phyloP scores from a whole-genome alignment of 2,888 invertebrate species.

The Ormyrus nitidulus region DNA sequence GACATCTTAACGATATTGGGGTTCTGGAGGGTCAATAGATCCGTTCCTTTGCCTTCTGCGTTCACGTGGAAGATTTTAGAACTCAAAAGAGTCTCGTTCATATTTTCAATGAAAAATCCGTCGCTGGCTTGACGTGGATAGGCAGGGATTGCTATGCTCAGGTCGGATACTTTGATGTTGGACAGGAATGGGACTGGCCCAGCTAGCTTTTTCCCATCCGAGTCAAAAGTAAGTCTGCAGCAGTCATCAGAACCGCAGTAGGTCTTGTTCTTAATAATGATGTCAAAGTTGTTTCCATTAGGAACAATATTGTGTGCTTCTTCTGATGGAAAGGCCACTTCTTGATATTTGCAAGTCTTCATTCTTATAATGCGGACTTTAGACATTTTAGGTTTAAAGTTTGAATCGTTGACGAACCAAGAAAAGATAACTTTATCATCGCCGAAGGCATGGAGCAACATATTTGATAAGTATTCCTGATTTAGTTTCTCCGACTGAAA shows the following conservation, averaged over 20 bases:
- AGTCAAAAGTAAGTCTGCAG: constrained; percentile 24
- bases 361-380: constrained; percentile 19
- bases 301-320: not conserved
- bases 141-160: not conserved
- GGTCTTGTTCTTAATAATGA: constrained; percentile 6
- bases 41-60: constrained; percentile 21
- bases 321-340: constrained; percentile 1
- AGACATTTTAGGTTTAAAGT: not conserved
- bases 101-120: not conserved
- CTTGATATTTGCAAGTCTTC: constrained; percentile 9
- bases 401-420: constrained; percentile 25
- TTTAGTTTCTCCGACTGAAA: not conserved
- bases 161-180: not conserved
- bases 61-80: not conserved
- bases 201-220: constrained; percentile 19
- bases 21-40: not conserved
- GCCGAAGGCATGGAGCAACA: constrained; percentile 6
- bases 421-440: constrained; percentile 39
- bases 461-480: not conserved
- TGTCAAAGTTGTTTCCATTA: constrained; percentile 33
- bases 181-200: constrained; percentile 20
- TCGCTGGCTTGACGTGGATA: not conserved
- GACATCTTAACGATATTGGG: not conserved
- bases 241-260: not conserved
- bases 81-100: not conserved